phyloP scores from a whole-genome alignment of 2,113 vertebrate genomes.

The Parotia lawesii region DNA sequence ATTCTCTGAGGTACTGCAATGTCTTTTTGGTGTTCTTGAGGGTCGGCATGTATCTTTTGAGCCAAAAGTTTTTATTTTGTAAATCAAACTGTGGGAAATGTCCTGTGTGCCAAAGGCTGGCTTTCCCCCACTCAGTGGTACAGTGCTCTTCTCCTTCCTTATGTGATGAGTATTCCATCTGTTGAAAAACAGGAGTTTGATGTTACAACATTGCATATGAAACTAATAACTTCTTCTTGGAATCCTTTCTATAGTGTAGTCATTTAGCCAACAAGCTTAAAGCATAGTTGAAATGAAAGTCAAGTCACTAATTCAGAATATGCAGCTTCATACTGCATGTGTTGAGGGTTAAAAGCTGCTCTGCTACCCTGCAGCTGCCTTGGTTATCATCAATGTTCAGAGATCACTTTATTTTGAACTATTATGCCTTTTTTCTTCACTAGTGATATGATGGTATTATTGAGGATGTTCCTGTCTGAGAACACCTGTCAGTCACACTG shows the following conservation, averaged over 20 bases:
- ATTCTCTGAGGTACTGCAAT: neutral
- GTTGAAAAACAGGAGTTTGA: neutral
- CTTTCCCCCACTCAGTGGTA: neutral
- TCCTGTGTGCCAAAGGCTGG: neutral
- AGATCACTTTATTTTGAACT: neutral
- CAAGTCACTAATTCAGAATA: neutral
- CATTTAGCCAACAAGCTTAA: neutral
- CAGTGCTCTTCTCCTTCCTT: neutral
- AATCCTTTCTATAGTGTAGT: neutral
- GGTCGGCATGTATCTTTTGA: neutral
- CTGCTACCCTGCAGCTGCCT: accelerated
- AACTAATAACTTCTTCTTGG: neutral
- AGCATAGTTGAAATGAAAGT: neutral
- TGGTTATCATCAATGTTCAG: neutral
- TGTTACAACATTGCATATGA: neutral
- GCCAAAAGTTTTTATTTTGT: neutral
- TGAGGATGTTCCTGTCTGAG: neutral
- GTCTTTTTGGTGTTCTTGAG: neutral
- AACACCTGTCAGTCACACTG: neutral
- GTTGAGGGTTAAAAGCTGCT: neutral
- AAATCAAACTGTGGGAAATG: neutral
- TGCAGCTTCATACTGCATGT: neutral
- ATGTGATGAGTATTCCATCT: accelerated
- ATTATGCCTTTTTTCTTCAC: neutral
- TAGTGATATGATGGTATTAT: neutral